Percentiles rank a stretch among this genome's conserved stretches.
phyloP scores from a whole-genome alignment of 2,797 vertebrate species.

The Clarias laeviceps region DNA sequence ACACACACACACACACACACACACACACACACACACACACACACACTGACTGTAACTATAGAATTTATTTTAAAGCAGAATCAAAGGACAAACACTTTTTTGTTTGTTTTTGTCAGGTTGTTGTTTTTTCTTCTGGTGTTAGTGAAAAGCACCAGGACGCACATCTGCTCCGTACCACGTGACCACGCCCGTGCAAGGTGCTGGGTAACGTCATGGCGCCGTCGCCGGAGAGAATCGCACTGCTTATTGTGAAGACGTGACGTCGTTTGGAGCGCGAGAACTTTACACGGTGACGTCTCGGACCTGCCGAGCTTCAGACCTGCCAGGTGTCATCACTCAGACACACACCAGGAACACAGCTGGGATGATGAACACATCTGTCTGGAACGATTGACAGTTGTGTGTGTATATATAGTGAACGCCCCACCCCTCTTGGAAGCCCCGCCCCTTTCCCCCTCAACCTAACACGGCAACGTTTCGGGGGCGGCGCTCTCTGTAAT shows the following conservation, averaged over 20 bases:
- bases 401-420: too few relatives aligned
- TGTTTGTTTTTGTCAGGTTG: background rate
- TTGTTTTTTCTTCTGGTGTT: background rate
- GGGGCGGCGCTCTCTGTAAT: background rate
- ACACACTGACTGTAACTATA: background rate
- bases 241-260: background rate
- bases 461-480: background rate
- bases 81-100: background rate
- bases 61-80: conserved; percentile 11
- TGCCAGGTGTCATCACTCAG: background rate
- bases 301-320: background rate
- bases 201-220: background rate
- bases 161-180: background rate
- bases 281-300: background rate
- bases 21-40: background rate
- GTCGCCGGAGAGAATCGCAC: background rate
- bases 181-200: background rate
- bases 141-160: background rate
- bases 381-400: background rate
- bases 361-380: background rate
- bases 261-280: background rate
- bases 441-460: too few relatives aligned
- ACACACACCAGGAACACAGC: background rate
- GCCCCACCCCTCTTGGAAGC: background rate
- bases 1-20: background rate